Conservation (phyloP, 2,888 invertebrate genomes). For the Prostheceraeus crozeri region DNA sequence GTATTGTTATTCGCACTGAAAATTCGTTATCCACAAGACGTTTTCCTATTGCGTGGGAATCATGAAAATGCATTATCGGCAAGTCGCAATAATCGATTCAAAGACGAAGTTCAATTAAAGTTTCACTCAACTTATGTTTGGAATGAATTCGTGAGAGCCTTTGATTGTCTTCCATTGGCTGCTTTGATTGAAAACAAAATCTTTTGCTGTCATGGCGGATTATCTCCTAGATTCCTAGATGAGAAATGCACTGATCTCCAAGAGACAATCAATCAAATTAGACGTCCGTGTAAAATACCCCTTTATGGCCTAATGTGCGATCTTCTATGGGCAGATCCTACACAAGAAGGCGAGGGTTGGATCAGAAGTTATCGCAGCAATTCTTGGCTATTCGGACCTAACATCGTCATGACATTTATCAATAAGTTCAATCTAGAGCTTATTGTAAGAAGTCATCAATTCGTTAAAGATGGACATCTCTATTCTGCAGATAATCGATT, state of each 20-base stretch:
- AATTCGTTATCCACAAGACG: not conserved
- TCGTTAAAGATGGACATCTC: slow-evolving; percentile 15
- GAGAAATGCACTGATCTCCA: not conserved
- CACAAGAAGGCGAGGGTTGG: not conserved
- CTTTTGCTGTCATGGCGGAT: slow-evolving; percentile 5
- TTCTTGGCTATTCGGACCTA: not conserved
- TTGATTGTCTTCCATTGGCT: not conserved
- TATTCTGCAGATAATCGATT: too few relatives aligned
- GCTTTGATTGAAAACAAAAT: not conserved
- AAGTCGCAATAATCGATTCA: slow-evolving; percentile 1
- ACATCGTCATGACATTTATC: not conserved
- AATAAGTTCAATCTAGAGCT: slow-evolving; percentile 7
- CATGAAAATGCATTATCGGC: slow-evolving; percentile 11
- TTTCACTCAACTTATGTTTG: not conserved
- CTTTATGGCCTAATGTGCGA: slow-evolving; percentile 4
- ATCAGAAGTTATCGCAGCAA: not conserved
- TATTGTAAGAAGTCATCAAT: not conserved
- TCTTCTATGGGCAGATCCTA: slow-evolving; percentile 9
- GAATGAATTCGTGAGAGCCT: not conserved
- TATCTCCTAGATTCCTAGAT: not conserved
- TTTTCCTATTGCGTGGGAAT: slow-evolving; percentile 11
- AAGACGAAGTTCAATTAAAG: slow-evolving; percentile 7
- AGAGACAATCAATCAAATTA: not conserved
- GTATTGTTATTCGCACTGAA: not conserved
- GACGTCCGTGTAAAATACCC: not conserved